Conservation (phyloP, 2,113 vertebrate species). For the Cyanoderma ruficeps region DNA sequence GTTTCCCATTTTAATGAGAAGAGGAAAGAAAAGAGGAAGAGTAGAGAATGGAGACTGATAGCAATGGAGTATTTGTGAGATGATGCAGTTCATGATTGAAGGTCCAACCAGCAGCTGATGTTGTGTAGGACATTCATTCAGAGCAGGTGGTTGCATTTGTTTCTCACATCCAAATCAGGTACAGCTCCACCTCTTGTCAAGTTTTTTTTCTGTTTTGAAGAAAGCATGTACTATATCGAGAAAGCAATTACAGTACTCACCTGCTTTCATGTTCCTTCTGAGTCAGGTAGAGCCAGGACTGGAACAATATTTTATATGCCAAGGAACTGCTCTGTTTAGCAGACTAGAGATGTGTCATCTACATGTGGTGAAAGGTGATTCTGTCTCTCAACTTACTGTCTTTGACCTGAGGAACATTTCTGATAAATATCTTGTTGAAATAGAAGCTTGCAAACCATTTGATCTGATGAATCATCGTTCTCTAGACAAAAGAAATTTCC, state of each 20-base stretch:
- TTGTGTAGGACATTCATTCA: background rate
- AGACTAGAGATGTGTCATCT: background rate
- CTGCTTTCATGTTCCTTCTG: background rate
- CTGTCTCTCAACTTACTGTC: background rate
- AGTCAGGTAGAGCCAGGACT: background rate
- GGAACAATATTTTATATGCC: background rate
- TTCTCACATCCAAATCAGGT: background rate
- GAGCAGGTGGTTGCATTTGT: background rate
- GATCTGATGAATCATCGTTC: background rate
- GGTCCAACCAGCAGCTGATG: background rate
- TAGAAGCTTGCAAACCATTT: background rate
- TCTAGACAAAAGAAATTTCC: background rate
- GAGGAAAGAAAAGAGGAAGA: background rate
- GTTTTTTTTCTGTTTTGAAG: background rate
- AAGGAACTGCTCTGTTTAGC: background rate
- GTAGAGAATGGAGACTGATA: background rate
- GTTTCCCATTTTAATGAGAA: background rate
- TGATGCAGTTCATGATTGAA: background rate
- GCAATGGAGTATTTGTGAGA: background rate
- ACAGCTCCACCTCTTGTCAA: background rate
- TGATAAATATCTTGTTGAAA: background rate
- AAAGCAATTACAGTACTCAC: background rate
- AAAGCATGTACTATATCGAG: background rate
- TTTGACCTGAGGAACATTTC: slow-evolving; percentile 16
- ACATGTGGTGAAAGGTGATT: background rate